Conservation (phyloP, 1,140 invertebrate species). For the Stegodyphus dumicola region DNA sequence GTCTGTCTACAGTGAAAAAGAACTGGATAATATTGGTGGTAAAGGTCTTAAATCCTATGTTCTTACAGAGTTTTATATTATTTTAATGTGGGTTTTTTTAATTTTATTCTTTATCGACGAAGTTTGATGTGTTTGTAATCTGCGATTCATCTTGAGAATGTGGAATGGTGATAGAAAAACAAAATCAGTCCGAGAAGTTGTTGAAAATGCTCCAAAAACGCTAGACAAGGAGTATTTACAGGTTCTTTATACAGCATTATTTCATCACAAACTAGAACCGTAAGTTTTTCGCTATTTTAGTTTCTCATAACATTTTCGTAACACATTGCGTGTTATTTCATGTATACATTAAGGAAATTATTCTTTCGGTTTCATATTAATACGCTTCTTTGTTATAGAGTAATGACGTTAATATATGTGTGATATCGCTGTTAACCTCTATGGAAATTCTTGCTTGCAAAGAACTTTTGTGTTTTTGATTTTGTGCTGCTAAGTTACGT, state of each 20-base stretch:
- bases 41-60: too few relatives aligned
- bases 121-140: too few relatives aligned
- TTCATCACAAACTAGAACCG: slow-evolving; percentile 32
- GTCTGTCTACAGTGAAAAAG: too few relatives aligned
- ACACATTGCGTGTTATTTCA: neutral
- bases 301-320: neutral
- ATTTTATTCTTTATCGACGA: too few relatives aligned
- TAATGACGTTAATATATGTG: neutral
- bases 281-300: slow-evolving; percentile 6
- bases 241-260: slow-evolving; percentile 22
- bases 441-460: too few relatives aligned
- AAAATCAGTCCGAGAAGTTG: slow-evolving; percentile 23
- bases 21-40: too few relatives aligned
- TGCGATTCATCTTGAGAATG: neutral
- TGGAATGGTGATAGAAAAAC: neutral
- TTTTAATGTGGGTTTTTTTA: too few relatives aligned
- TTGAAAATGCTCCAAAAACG: slow-evolving; percentile 49
- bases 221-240: slow-evolving; percentile 36
- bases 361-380: neutral
- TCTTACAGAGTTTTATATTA: too few relatives aligned
- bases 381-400: neutral
- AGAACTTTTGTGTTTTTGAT: too few relatives aligned
- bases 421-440: neutral
- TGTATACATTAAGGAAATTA: neutral
- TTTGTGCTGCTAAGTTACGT: too few relatives aligned